Base-by-base conservation (phyloP, 1,140 invertebrate species). In the Listronotus oregonensis region DNA sequence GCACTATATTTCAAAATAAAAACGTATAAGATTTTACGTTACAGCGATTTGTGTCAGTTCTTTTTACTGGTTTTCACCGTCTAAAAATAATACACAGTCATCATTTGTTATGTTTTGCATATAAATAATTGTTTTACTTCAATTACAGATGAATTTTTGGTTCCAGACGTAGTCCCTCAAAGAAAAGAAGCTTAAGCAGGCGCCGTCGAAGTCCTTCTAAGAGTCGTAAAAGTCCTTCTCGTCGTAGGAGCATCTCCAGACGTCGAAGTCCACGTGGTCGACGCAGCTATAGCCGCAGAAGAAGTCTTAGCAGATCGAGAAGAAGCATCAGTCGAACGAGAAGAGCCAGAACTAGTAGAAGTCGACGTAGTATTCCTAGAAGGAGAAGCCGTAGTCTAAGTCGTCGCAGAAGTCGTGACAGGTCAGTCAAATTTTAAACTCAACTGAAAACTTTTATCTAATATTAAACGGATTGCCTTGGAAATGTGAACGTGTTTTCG, bases 351-450 rank as follows among this genome's bases (percentile, higher is more conserved):
- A 54, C 67, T 4, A 66, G 64, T 37, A 18, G 71, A 52, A 66
- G 69, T 50, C 57, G 67, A 14, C 64, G 66, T 34, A 68, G 64
- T 14, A 61, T 63, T 9, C 54, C 57, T n/a, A 64, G 59, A 21
- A 62, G 72, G n/a, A 70, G 46, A n/a, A 72, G 71, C 27, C 65
- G 72, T 11, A 66, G 71, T 14, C 56, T 64, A 37, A 46, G 72
- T 21, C 72, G 80, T 69, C 79, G 81, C 21, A 55, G 40, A 18
- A 84, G 83, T 65, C 72, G 82, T 52, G 81, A 82, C 50, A 61
- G 71, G 70, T 73, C 17, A 64, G 69, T 55, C 31, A 42, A n/a
- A 64, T 34, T 46, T 58, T 31, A 46, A 17, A 56, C 37, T 58
- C 27, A 52, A 52, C 21, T 52, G 10, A 12, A 46, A 1, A 3